phyloP scores from a whole-genome alignment of 2,113 vertebrate species.

The Pseudopodoces humilis region DNA sequence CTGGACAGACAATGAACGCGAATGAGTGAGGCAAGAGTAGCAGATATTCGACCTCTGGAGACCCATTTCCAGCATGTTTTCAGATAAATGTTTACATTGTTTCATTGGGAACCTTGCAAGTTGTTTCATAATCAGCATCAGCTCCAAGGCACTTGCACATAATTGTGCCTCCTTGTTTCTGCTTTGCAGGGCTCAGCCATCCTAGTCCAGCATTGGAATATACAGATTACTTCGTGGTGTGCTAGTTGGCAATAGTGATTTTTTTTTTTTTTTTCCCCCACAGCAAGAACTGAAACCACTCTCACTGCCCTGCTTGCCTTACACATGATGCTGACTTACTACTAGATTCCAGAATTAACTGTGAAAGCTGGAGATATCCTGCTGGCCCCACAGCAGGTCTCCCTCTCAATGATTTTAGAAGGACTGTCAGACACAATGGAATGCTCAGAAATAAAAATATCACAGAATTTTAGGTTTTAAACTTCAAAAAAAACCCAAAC shows the following conservation, averaged over 20 bases:
- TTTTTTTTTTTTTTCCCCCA: background rate
- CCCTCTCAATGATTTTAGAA: background rate
- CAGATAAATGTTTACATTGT: background rate
- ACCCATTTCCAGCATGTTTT: background rate
- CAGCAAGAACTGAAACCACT: background rate
- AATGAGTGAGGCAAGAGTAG: background rate
- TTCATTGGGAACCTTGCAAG: background rate
- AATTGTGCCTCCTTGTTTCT: background rate
- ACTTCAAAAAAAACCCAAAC: background rate
- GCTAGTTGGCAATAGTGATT: background rate
- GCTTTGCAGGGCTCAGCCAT: background rate
- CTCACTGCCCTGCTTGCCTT: background rate
- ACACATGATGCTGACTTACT: background rate
- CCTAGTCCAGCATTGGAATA: background rate
- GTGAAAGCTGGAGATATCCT: background rate
- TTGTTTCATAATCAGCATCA: background rate
- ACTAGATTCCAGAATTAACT: background rate
- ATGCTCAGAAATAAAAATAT: background rate
- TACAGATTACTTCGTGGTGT: background rate
- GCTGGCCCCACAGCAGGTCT: background rate
- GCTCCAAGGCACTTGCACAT: background rate
- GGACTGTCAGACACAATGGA: background rate
- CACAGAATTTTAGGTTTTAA: background rate
- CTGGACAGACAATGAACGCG: background rate
- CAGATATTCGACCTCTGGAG: background rate